Base-by-base conservation (phyloP, 2,888 invertebrate genomes). In the Catocala nupta region DNA sequence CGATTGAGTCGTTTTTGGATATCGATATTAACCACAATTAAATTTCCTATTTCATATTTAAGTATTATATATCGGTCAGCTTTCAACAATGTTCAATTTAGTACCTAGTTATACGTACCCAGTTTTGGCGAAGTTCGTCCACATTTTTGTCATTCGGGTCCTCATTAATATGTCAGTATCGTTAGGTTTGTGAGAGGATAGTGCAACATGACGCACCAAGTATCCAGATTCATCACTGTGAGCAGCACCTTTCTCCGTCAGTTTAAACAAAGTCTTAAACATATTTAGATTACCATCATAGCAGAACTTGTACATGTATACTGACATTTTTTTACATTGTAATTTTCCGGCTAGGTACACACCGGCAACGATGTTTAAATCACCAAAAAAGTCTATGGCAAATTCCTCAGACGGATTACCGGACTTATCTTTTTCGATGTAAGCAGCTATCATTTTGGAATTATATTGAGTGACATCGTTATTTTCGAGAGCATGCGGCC, bases 121-220 rank as follows among this genome's bases (percentile, higher is more conserved):
- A 34, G 78, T 80, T 79, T 87, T 90, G 5, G 86, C 87, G 68
- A 90, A 87, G 67, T 86, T 73, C 0, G 89, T 86, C 85, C 87
- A 89, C 81, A 90, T 80, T 60, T 78, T 84, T 1, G 81, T 78
- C 34, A 89, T 65, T 56, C 73, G 73, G 9, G 71, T 70, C 57
- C 77, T 72, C 5, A 82, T 67, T 45, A 78, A 58, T 44, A 63
- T 61, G 45, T 81, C 76, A 47, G 75, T 64, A 16, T 73, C 69
- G 8, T 71, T 70, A 11, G 71, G 65, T 4, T 11, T 25, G 43
- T 58, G 33, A 11, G 71, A 33, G 16, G 64, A 50, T 2, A 69
- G 11, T 9, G 47, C 36, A 44, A 65, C 50, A 11, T 69, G 25
- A 49, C 55, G 58, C 1, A 80, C 53, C 4, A 78, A 4, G 61